Base-by-base conservation (phyloP, 1,140 invertebrate genomes). In the Drosophila ohnishii region DNA sequence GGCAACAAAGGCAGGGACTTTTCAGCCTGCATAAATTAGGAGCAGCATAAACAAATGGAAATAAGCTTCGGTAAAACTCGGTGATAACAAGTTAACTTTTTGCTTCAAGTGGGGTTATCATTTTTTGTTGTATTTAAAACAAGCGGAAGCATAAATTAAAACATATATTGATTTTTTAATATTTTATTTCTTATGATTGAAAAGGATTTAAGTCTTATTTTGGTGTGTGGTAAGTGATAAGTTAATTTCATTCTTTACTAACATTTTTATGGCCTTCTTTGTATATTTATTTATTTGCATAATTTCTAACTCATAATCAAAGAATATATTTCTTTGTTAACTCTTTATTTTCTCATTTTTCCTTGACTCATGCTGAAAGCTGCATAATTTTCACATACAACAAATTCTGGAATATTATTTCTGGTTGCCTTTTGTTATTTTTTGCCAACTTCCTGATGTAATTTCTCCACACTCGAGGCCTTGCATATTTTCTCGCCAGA, bases 11-110 rank as follows among this genome's bases (percentile, higher is more conserved):
- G n/a, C 16, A 14, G 30, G 22, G 32, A 51, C 22, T 51, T 59
- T 50, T 30, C 2, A 44, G 9, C 32, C 37, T 59, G 78, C 72
- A 80, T 80, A 80, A 80, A 80, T 80, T 80, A 75, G 28, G 35
- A 19, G 19, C 72, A 72, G 65, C n/a, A 59, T 16, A 45, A 34
- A 58, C 65, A 70, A 56, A 51, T 42, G 37, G 5, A 51, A 55
- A 55, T 37, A 67, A 45, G 32, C 7, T 16, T 5, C n/a, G 6
- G n/a, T 47, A 35, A 61, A 56, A 44, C 34, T 61, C 25, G 10
- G 11, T 9, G 32, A 65, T 37, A 65, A 71, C n/a, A 48, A 50
- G 34, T 48, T 22, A 35, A 50, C 32, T 71, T 71, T 63, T 65
- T 53, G 63, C 45, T 51, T 53, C 44, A 47, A 77, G 78, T 45